Conservation (phyloP, 2,888 invertebrate genomes). For the Altica lythri region DNA sequence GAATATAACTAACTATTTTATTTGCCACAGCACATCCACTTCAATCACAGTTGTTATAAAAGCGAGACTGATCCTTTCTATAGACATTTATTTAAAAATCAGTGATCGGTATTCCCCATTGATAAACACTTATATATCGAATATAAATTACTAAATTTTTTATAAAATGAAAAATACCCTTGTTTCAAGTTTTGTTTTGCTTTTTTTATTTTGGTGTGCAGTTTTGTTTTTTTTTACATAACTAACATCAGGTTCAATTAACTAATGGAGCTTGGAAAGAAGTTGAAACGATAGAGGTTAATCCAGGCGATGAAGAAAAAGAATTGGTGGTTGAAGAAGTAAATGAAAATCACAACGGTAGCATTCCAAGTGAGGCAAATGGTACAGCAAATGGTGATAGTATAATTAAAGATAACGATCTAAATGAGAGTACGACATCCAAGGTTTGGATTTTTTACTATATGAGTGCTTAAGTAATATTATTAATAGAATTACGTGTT, state of each 20-base stretch:
- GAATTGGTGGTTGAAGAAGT: slow-evolving; percentile 23
- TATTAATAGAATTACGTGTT: no score
- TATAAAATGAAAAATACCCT: slow-evolving; percentile 10
- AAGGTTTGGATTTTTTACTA: slow-evolving; percentile 42
- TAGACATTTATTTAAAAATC: no score
- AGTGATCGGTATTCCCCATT: no score
- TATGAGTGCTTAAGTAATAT: no score
- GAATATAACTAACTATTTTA: no score
- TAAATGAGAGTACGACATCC: slow-evolving; percentile 35
- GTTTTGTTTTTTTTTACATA: slow-evolving; percentile 39
- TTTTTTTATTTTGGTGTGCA: slow-evolving; percentile 33
- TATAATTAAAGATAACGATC: no score
- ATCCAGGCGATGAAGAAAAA: slow-evolving; percentile 31
- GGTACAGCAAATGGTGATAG: slow-evolving; percentile 34
- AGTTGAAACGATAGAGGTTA: slow-evolving; percentile 51
- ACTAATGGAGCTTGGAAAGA: slow-evolving; percentile 55
- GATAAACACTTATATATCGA: no score
- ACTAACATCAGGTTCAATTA: slow-evolving; percentile 55
- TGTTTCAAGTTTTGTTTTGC: slow-evolving; percentile 11
- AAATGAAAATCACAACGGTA: slow-evolving; percentile 26
- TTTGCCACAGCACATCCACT: no score
- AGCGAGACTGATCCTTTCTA: no score
- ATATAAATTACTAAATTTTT: background rate
- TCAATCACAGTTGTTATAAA: no score
- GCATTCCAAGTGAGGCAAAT: slow-evolving; percentile 23